Evolutionary conservation across 2,888 invertebrate genomes (phyloP).

Genomic region (Smittia sp.): DNA sequence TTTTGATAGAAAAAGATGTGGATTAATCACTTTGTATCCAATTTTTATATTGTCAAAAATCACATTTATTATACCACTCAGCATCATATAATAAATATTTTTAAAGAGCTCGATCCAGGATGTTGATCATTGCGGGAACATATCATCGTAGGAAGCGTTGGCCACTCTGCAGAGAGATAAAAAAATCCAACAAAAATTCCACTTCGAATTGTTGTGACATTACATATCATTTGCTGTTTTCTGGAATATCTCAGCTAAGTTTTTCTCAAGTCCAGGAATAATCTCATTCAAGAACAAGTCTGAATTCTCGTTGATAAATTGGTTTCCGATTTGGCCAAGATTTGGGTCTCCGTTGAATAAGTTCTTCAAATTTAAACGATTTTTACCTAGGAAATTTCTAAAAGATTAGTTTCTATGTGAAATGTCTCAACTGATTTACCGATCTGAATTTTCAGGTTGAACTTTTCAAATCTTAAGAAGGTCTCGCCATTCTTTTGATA

Average conservation of each 20-base stretch:
- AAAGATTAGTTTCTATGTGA: too few relatives aligned
- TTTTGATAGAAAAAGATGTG: too few relatives aligned
- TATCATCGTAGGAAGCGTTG: constrained; percentile 52
- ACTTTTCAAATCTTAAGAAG: constrained; percentile 50
- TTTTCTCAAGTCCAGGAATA: constrained; percentile 51
- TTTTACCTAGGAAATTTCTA: too few relatives aligned
- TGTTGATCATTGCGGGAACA: constrained; percentile 49
- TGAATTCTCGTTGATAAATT: constrained; percentile 51
- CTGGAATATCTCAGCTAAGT: constrained; percentile 50
- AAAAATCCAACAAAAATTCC: background rate
- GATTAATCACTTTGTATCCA: too few relatives aligned
- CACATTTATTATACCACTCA: too few relatives aligned
- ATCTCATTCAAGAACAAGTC: constrained; percentile 52
- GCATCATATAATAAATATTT: too few relatives aligned
- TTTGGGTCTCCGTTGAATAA: constrained; percentile 51
- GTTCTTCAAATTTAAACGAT: constrained; percentile 51
- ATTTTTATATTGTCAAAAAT: too few relatives aligned
- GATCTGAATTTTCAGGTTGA: constrained; percentile 50
- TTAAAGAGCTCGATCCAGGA: too few relatives aligned
- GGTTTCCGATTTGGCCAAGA: constrained; percentile 51
- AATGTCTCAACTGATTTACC: too few relatives aligned
- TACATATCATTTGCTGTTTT: constrained; percentile 51
- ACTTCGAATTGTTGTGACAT: constrained; percentile 42
- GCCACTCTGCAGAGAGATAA: background rate
- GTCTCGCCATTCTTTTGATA: constrained; percentile 35